Percentiles rank a stretch among this genome's conserved stretches.
Conservation (phyloP, 2,113 vertebrate genomes). For the Microtus ochrogaster region DNA sequence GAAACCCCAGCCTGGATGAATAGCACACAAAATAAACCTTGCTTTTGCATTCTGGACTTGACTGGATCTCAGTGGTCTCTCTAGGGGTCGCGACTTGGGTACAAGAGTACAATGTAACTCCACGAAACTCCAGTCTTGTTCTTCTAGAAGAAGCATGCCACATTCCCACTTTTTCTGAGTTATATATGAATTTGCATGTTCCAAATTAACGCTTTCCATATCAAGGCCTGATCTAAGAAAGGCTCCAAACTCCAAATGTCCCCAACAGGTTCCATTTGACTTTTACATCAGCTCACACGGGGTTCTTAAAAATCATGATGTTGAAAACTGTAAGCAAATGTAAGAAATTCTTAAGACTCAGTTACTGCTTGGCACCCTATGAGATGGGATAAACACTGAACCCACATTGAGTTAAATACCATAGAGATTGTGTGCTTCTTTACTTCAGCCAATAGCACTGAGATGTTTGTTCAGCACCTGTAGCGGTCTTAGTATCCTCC, state of each 20-base stretch:
- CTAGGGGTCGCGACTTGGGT: too few relatives aligned
- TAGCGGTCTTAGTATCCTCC: neutral
- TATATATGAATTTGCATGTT: rapidly evolving
- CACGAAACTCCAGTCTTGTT: neutral
- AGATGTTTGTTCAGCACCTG: neutral
- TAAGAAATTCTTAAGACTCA: neutral
- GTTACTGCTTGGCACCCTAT: neutral
- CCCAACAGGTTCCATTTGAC: neutral
- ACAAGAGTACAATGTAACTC: rapidly evolving
- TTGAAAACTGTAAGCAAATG: neutral
- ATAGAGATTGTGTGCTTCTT: neutral
- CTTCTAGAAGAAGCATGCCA: neutral
- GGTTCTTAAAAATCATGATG: neutral
- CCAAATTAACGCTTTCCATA: rapidly evolving
- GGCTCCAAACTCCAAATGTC: neutral
- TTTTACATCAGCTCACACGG: neutral
- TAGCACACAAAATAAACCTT: too few relatives aligned
- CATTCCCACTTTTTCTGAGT: neutral
- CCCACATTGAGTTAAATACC: neutral
- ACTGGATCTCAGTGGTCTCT: too few relatives aligned
- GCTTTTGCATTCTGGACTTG: too few relatives aligned
- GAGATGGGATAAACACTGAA: neutral
- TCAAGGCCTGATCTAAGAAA: neutral
- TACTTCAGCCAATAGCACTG: neutral
- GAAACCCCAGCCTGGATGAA: too few relatives aligned